Evolutionary conservation across 2,888 invertebrate species (phyloP), one percentile per base, ranked within the genome.

Genomic region (Hemithea aestivaria): DNA sequence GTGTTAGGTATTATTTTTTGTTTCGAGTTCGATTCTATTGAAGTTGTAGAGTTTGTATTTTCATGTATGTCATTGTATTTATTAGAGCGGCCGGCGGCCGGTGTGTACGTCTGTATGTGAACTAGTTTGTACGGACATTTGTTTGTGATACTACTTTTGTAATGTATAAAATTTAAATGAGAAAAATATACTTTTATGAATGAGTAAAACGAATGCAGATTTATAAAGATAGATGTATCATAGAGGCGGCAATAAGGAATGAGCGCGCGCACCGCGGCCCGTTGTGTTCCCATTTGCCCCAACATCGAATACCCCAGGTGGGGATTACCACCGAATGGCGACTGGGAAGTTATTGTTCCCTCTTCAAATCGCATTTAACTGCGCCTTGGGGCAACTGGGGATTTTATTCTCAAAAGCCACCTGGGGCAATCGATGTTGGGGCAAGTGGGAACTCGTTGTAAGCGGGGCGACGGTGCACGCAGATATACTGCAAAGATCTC

Each of bases 71-170:
- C 75, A 73, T 69, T 73, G 81, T 83, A 83, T 83, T 82, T 82
- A 82, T 82, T 81, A 80, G 81, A 78, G 64, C 72, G 82, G 65
- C 64, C 81, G 70, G 59, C 45, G 61, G 56, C 55, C 52, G 61
- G 73, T 77, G 75, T 79, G 77, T 75, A 79, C 75, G 76, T 77
- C 78, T 78, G 76, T 83, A 81, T 79, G 76, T 81, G 81, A 82
- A 84, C 85, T 83, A 82, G 84, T 81, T 84, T 73, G 87, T 87
- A 88, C 87, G 87, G 87, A 88, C 87, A 84, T 87, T 88, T 85
- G 81, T 88, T 88, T 88, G 87, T 88, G 87, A 88, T 88, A 88
- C 87, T 88, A 88, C 87, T 82, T 84, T 84, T 87, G 84, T 87
- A 85, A 87, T 85, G 79, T 81, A 82, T 82, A 82, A 82, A 84